Conservation (phyloP, 2,113 vertebrate species). For the Myotis brandtii region DNA sequence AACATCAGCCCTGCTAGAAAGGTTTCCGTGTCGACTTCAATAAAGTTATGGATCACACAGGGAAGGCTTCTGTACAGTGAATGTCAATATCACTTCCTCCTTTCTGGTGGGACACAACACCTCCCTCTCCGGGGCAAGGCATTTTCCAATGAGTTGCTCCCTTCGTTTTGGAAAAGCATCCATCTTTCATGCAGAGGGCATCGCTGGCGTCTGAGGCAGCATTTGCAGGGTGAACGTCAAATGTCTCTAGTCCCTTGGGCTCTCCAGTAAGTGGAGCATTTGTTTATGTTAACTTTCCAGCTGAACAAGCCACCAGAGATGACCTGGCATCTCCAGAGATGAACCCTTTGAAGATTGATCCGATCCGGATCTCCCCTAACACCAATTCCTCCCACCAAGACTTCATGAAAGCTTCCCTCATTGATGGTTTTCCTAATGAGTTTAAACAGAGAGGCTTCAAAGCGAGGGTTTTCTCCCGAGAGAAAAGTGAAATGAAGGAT, state of each 20-base stretch:
- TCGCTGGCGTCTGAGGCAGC: neutral
- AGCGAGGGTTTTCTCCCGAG: slow-evolving; percentile 49
- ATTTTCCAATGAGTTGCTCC: neutral
- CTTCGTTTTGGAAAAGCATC: neutral
- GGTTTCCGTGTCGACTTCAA: neutral
- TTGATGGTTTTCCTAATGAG: slow-evolving; percentile 70
- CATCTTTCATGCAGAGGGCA: neutral
- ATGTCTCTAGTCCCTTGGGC: slow-evolving; percentile 28
- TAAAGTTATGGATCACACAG: slow-evolving; percentile 29
- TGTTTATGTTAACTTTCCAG: slow-evolving; percentile 69
- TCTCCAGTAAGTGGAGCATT: neutral
- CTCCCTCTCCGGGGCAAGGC: neutral
- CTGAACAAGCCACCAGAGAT: slow-evolving; percentile 54
- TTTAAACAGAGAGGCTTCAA: slow-evolving; percentile 75
- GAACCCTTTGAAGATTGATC: slow-evolving; percentile 58
- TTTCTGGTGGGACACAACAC: neutral
- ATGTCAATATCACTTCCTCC: neutral
- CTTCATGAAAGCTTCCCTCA: slow-evolving; percentile 58
- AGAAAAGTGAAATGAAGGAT: slow-evolving; percentile 47
- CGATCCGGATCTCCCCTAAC: slow-evolving; percentile 44
- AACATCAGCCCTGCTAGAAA: neutral
- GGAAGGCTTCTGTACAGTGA: neutral
- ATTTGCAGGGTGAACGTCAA: neutral
- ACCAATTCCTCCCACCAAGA: slow-evolving; percentile 58
- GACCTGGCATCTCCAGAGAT: slow-evolving; percentile 60